Percentiles rank a stretch among this genome's conserved stretches.
phyloP scores from a whole-genome alignment of 2,888 invertebrate species.

The Drosophila barbarae region DNA sequence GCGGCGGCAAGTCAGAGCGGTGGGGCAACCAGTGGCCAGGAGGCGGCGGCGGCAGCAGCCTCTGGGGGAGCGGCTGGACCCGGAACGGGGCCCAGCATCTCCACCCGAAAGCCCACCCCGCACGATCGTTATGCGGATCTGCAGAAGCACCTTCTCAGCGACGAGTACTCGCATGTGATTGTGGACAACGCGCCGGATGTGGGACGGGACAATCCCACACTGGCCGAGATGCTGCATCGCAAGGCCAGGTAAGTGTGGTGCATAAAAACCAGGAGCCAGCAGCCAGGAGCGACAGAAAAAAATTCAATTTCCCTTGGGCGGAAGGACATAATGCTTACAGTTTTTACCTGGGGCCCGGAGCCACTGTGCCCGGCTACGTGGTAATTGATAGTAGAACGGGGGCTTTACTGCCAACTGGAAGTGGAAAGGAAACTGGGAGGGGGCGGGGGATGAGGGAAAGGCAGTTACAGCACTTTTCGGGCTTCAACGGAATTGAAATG shows the following conservation, averaged over 20 bases:
- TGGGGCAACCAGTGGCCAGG: conserved; percentile 65
- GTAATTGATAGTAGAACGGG: conserved; percentile 33
- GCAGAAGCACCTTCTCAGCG: conserved; percentile 57
- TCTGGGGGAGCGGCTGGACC: conserved; percentile 33
- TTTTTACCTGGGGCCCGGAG: conserved; percentile 41
- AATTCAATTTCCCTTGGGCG: conserved; percentile 72
- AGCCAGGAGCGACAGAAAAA: conserved; percentile 27
- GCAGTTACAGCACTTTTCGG: conserved; percentile 57
- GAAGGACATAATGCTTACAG: conserved; percentile 66
- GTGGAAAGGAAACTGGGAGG: neutral
- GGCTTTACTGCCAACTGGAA: conserved; percentile 7
- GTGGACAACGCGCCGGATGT: conserved; percentile 81
- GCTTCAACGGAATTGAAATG: conserved; percentile 71
- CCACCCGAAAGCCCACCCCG: conserved; percentile 73
- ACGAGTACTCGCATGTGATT: conserved; percentile 78
- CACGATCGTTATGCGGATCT: conserved; percentile 79
- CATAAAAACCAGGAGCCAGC: conserved; percentile 21
- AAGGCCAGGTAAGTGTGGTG: conserved; percentile 78
- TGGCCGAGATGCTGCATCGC: conserved; percentile 84
- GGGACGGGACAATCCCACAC: conserved; percentile 84
- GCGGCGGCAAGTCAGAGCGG: conserved; percentile 71
- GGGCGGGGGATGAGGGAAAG: conserved; percentile 22
- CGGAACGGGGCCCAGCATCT: conserved; percentile 53
- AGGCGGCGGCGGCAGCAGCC: conserved; percentile 50
- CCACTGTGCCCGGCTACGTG: conserved; percentile 30